Base-by-base conservation (phyloP, 2,113 vertebrate genomes). In the Python bivittatus region DNA sequence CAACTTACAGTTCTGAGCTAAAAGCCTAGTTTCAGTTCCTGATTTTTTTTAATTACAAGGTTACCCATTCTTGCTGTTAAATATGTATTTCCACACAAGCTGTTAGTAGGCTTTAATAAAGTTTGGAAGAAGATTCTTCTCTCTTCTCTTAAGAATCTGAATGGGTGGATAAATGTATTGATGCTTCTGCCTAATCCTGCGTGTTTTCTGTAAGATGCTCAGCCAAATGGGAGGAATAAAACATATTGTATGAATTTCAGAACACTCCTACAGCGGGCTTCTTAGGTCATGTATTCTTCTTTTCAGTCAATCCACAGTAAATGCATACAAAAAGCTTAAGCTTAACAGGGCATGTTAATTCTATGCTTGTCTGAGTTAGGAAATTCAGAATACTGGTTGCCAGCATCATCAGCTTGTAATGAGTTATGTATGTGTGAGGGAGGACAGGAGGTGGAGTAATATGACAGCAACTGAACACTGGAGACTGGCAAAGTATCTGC, bases 371-470 rank as follows among this genome's bases (percentile, higher is more conserved):
- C 88, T 91, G 0, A 0, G 0, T n/a, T 23, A 87, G 83, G 79
- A 90, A 93, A 95, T 92, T 86, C 92, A 0, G 10, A 88, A 94
- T 90, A 90, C 86, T 90, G 90, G 6, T 93, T 96, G 96, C 94
- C 95, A 93, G 94, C 92, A 95, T 90, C 92, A 92, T 89, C 95
- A 29, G 2, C 89, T 90, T 92, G 8, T 52, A 93, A 93, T 93
- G 93, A 94, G 94, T 89, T 95, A 93, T 89, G 84, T 94, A 91
- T 11, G 87, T 93, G 91, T 94, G 92, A 95, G 93, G 72, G 91
- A 94, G 94, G 94, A 94, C 94, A 94, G 93, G 95, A 96, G 96
- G 93, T 92, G 90, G 0, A 90, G 53, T 79, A 93, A 94, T 91
- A 87, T 91, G 96, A 95, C 96, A 95, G 93, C 89, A 91, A 79